Evolutionary conservation across 2,888 invertebrate species (phyloP).

Genomic region (Amphipyra tragopoginis): DNA sequence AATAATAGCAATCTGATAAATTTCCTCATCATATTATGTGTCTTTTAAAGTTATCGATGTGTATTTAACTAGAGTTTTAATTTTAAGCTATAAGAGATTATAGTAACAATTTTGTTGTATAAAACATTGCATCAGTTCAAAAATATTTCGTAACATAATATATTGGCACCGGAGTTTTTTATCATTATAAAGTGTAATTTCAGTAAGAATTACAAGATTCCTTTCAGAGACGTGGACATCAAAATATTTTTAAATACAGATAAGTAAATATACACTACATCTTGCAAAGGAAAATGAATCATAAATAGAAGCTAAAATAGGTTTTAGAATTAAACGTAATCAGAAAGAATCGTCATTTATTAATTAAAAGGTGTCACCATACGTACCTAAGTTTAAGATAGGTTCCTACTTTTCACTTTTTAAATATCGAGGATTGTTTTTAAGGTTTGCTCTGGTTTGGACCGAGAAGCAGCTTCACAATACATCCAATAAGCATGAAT

Average conservation of each 20-base stretch:
- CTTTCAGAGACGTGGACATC: conserved; percentile 27
- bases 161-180: conserved; percentile 54
- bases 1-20: conserved; percentile 56
- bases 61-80: conserved; percentile 57
- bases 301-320: conserved; percentile 8
- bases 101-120: not conserved
- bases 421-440: conserved; percentile 4
- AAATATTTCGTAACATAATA: conserved; percentile 3
- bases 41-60: conserved; percentile 60
- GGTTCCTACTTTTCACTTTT: not conserved
- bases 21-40: conserved; percentile 45
- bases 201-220: conserved; percentile 32
- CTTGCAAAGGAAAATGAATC: not conserved
- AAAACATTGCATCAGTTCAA: conserved; percentile 4
- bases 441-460: conserved; percentile 10
- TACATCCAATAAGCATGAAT: conserved; percentile 28
- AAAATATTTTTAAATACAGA: conserved; percentile 26
- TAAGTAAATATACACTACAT: conserved; percentile 44
- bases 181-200: conserved; percentile 5
- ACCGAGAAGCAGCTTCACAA: conserved; percentile 8
- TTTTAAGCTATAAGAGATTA: conserved; percentile 31
- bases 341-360: no score
- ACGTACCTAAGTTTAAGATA: not conserved
- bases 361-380: no score
- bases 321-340: not conserved